Percentiles rank a stretch among this genome's conserved stretches.
Evolutionary conservation across 2,888 invertebrate species (phyloP).

Genomic region (Calameuta filiformis): DNA sequence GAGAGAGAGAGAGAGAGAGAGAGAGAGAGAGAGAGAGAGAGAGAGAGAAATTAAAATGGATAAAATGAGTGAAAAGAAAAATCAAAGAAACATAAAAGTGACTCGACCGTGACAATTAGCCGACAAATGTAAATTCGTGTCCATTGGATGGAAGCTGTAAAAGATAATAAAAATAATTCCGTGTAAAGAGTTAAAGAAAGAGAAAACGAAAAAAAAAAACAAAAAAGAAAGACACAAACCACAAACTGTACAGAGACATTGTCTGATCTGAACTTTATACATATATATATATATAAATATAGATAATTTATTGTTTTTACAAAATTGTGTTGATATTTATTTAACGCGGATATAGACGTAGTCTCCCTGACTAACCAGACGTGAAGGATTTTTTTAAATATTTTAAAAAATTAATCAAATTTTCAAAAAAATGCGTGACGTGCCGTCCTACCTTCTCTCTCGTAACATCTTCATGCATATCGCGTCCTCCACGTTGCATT

Average conservation of each 20-base stretch:
- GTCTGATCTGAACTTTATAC: slow-evolving; percentile 55
- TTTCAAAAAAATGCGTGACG: slow-evolving; percentile 36
- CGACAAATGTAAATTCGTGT: no score
- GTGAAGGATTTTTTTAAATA: no score
- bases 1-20: slow-evolving; percentile 39
- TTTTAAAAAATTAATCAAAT: slow-evolving; percentile 6
- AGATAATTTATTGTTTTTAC: slow-evolving; percentile 62
- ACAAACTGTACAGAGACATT: slow-evolving; percentile 61
- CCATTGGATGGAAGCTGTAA: no score
- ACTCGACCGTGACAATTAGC: no score
- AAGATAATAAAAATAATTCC: no score
- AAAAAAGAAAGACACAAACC: no score
- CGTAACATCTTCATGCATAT: no score
- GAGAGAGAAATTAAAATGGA: slow-evolving; percentile 18
- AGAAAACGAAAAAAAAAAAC: not conserved
- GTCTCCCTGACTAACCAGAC: no score
- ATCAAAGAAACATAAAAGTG: not conserved
- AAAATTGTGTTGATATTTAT: slow-evolving; percentile 51
- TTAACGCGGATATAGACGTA: slow-evolving; percentile 16
- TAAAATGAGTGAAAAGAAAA: slow-evolving; percentile 16
- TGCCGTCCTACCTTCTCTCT: slow-evolving; percentile 41
- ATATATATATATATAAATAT: slow-evolving; percentile 56
- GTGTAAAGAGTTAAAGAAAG: not conserved
- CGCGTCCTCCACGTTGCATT: no score
- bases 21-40: slow-evolving; percentile 34